Base-by-base conservation (phyloP, 37 sponge, comb jelly and placozoan species). In the Cliona cf. orientalis region DNA sequence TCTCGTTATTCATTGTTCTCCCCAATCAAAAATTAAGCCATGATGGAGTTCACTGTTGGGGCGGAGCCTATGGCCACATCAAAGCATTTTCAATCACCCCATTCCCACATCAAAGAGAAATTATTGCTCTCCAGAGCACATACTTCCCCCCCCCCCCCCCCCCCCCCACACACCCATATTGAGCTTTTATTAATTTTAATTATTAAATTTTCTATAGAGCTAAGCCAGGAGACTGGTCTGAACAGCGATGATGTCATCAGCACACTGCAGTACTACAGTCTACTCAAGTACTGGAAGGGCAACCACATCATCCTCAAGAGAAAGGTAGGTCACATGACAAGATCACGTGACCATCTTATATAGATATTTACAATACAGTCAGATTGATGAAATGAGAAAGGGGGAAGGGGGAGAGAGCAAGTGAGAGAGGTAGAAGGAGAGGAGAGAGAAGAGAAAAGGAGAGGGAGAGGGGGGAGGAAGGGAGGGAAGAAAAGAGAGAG, bases 281-380 rank as follows among this genome's bases (percentile, higher is more conserved):
- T 96, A 69, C 79, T 98, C 33, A 98, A 98, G 72, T 98, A 98
- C 69, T 96, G 97, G 93, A 96, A 96, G 55, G 95, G 97, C 60
- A 89, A 92, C 22, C 99, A 98, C 79, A 91, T 96, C 63, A 74
- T 98, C 19, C 87, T 96, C 46, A 84, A 78, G 74, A 88, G 80
- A 57, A 83, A 91, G 82, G 95, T 91, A 32, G 38, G 91, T 45
- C 26, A n/a, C n/a, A n/a, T n/a, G n/a, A n/a, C n/a, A n/a, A n/a
- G n/a, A n/a, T n/a, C n/a, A n/a, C n/a, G n/a, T n/a, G n/a, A n/a
- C n/a, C n/a, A n/a, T n/a, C n/a, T n/a, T n/a, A n/a, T n/a, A n/a
- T n/a, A n/a, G n/a, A n/a, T n/a, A n/a, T n/a, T n/a, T n/a, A n/a
- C n/a, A n/a, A n/a, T n/a, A n/a, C n/a, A n/a, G n/a, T n/a, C n/a